phyloP scores from a whole-genome alignment of 2,113 vertebrate genomes.

The Patagioenas fasciata region DNA sequence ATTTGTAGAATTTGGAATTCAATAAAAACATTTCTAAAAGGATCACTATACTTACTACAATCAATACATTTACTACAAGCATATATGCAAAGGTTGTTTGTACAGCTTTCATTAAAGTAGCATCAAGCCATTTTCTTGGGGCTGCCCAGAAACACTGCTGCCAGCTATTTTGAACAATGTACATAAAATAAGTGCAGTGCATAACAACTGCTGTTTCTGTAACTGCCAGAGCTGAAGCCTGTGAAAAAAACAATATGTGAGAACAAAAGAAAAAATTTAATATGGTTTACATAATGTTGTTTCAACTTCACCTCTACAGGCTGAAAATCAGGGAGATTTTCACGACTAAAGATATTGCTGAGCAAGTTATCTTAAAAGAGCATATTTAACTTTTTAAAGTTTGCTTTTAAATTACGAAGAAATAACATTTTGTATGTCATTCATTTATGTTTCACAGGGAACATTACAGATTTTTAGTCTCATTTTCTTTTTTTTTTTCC shows the following conservation, averaged over 20 bases:
- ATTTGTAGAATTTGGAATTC: not conserved
- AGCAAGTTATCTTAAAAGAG: not conserved
- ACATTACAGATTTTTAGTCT: not conserved
- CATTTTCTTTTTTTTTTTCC: accelerated
- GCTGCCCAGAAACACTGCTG: not conserved
- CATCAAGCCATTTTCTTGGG: not conserved
- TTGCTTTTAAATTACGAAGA: not conserved
- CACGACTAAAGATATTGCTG: not conserved
- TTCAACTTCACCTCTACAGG: not conserved
- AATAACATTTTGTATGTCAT: not conserved
- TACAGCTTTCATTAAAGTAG: not conserved
- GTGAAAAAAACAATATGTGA: not conserved
- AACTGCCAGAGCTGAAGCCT: not conserved
- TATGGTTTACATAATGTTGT: not conserved
- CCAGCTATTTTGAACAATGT: not conserved
- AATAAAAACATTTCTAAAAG: not conserved
- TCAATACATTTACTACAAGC: not conserved
- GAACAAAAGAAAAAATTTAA: not conserved
- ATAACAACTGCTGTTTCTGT: not conserved
- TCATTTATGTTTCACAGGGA: not conserved
- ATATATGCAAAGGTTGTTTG: not conserved
- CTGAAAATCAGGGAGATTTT: not conserved
- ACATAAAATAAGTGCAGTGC: not conserved
- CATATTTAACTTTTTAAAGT: not conserved
- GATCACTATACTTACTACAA: not conserved